A percentile compares a stretch with the other conserved stretches of the same genome.
phyloP scores from a whole-genome alignment of 1,140 invertebrate genomes.

The Pinna nobilis region DNA sequence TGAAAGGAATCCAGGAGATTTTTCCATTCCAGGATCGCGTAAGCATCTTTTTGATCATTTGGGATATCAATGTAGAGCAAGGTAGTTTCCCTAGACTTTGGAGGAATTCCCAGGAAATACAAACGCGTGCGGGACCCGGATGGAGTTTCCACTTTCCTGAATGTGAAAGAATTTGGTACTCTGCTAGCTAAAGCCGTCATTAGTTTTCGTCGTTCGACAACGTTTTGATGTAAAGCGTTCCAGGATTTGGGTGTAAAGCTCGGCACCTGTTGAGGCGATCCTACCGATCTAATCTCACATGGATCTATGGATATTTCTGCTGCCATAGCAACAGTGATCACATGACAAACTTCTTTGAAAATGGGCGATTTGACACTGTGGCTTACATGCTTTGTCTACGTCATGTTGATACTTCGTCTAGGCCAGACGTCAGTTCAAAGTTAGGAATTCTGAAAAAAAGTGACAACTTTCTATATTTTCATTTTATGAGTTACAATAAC shows the following conservation, averaged over 20 bases:
- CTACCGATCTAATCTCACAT: not conserved
- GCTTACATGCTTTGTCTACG: no score
- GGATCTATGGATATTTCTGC: slow-evolving; percentile 19
- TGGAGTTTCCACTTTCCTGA: slow-evolving; percentile 76
- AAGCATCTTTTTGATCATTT: slow-evolving; percentile 60
- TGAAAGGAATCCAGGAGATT: slow-evolving; percentile 85
- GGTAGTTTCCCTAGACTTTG: slow-evolving; percentile 91
- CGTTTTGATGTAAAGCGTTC: slow-evolving; percentile 86
- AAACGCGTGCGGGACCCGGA: slow-evolving; percentile 81
- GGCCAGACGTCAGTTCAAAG: no score
- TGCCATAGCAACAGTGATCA: slow-evolving; percentile 33
- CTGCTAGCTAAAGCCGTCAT: slow-evolving; percentile 74
- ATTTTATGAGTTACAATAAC: no score
- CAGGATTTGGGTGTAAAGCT: slow-evolving; percentile 76
- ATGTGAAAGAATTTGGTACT: slow-evolving; percentile 73
- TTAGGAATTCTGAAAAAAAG: no score
- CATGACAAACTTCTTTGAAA: no score
- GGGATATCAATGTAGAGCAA: slow-evolving; percentile 88
- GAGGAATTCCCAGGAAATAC: slow-evolving; percentile 91
- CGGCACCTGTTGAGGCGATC: slow-evolving; percentile 15
- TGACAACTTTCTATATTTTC: no score
- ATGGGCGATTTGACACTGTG: no score
- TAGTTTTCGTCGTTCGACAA: slow-evolving; percentile 84
- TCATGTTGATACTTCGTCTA: no score
- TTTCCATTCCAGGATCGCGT: slow-evolving; percentile 80